These are phyloP conservation scores for Gymnocephalus cernua DNA, from an alignment of 2,113 vertebrate species.

Conservation along the genomic window DNA sequence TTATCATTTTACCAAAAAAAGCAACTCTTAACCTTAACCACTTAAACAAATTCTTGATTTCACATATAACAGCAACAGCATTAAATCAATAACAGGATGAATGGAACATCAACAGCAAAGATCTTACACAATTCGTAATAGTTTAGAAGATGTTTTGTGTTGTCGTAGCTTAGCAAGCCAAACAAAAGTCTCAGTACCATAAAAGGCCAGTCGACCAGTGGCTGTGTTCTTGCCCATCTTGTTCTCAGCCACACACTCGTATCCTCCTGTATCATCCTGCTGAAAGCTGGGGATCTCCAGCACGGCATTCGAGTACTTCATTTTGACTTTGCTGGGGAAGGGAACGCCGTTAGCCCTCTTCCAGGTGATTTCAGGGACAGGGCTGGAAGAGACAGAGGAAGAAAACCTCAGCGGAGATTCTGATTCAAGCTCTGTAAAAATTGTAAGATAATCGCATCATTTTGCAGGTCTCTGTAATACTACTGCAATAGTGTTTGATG, in stretches of 20 bases:
- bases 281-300: constrained; percentile 96
- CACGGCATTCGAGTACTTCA: constrained; percentile 91
- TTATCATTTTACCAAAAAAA: constrained; percentile 17
- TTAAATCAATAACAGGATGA: not conserved
- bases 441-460: constrained; percentile 6
- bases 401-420: constrained; percentile 19
- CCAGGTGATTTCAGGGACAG: constrained; percentile 95
- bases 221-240: constrained; percentile 92
- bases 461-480: constrained; percentile 39
- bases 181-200: constrained; percentile 82
- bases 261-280: constrained; percentile 92
- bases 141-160: not conserved
- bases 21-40: not conserved
- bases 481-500: constrained; percentile 39
- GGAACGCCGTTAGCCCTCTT: constrained; percentile 91
- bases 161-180: not conserved
- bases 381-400: constrained; percentile 81
- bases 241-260: constrained; percentile 95
- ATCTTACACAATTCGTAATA: not conserved
- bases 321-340: constrained; percentile 91
- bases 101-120: not conserved
- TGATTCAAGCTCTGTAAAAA: constrained; percentile 18
- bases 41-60: not conserved
- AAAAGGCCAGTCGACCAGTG: constrained; percentile 91
- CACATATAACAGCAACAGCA: not conserved